Evolutionary conservation across 2,797 vertebrate genomes (phyloP), one percentile per base, ranked within the genome.

Genomic region (Notolepis coatsorum): DNA sequence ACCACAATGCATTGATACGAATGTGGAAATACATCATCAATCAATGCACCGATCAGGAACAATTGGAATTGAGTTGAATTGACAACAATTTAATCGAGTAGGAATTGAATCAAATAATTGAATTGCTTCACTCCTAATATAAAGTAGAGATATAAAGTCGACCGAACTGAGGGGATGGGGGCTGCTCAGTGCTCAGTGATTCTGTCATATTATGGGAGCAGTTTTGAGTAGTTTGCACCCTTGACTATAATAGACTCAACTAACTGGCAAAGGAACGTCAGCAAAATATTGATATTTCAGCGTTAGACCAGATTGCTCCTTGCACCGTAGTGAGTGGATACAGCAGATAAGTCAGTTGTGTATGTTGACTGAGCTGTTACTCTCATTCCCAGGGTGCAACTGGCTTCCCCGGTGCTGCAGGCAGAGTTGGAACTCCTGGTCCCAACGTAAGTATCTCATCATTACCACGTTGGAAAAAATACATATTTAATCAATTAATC

Each of bases 341-440:
- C 45, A 7, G 2, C 12, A 43, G 28, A 7, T 17, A n/a, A 7
- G 5, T 27, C 41, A 24, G 2, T 43, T 41, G 13, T 54, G 25
- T 8, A 3, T 61, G 9, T 57, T 69, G 5, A 59, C 7, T 65
- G 13, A 61, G 47, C 6, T 77, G 0, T 71, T 45, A 31, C 31
- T 73, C 9, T 72, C 15, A 27, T 41, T 81, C 47, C 41, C 53
- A 98, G 97, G 97, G 97, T 84, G 92, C 93, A 51, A 98, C 97
- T 0, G 97, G 97, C 89, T 99, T 99, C 92, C 97, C 97, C 1
- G 97, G 97, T 56, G 95, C 97, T 64, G 96, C 97, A 51, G 97
- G 97, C 62, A 93, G 97, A 2, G 97, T 99, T 28, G 97, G 97
- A 89, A 52, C 95, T 55, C 96, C 97, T 0, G 97, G 97, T 33